phyloP scores from a whole-genome alignment of 2,888 invertebrate genomes.

The Acleris sparsana region DNA sequence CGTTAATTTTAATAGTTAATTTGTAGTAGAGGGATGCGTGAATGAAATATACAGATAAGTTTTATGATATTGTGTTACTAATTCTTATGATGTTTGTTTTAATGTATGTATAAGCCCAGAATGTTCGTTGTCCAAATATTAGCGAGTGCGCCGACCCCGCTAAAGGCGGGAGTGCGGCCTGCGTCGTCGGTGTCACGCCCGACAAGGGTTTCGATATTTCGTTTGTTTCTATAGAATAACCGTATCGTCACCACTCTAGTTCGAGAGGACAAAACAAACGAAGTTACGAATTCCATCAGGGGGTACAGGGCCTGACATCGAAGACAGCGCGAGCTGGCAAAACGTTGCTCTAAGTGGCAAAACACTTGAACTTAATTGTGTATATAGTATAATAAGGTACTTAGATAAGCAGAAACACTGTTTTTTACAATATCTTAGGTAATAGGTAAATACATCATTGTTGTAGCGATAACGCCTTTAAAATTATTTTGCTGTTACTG shows the following conservation, averaged over 20 bases:
- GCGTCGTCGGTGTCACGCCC: background rate
- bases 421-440: conserved; percentile 82
- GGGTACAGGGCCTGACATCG: background rate
- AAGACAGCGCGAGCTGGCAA: conserved; percentile 11
- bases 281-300: background rate
- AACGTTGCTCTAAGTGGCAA: conserved; percentile 62
- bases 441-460: conserved; percentile 76
- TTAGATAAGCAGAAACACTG: conserved; percentile 76
- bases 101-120: conserved; percentile 54
- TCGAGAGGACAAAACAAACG: no score
- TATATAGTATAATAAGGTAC: conserved; percentile 76
- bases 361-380: conserved; percentile 79
- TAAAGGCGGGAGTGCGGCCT: background rate
- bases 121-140: conserved; percentile 45
- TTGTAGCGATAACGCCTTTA: conserved; percentile 71
- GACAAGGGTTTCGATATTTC: no score
- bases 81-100: conserved; percentile 62
- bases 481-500: conserved; percentile 73
- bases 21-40: conserved; percentile 30
- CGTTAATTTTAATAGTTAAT: conserved; percentile 10
- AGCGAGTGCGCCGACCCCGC: conserved; percentile 20
- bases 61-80: conserved; percentile 69
- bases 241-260: no score
- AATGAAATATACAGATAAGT: conserved; percentile 56
- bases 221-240: no score